Percentiles rank a stretch among this genome's conserved stretches.
phyloP scores from a whole-genome alignment of 2,888 invertebrate genomes.

The Mactromeris polynyma region DNA sequence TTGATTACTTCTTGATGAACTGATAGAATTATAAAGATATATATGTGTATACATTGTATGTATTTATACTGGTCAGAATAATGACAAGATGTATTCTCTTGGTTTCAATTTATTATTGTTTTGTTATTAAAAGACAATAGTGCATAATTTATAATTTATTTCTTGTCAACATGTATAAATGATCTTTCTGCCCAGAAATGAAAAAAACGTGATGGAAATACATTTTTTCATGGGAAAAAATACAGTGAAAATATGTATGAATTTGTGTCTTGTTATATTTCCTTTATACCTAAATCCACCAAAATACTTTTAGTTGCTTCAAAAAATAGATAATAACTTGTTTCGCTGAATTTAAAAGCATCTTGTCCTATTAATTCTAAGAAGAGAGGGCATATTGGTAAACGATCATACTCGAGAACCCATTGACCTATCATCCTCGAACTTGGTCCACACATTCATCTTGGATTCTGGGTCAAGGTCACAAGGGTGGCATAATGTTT shows the following conservation, averaged over 20 bases:
- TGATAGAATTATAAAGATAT: not conserved
- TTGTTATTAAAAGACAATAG: not conserved
- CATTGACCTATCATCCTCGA: too few species aligned
- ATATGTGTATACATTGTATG: not conserved
- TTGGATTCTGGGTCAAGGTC: too few species aligned
- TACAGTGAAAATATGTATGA: not conserved
- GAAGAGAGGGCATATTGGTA: too few species aligned
- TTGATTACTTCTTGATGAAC: not conserved
- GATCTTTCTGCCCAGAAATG: conserved; percentile 28
- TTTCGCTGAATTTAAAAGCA: too few species aligned
- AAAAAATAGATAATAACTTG: too few species aligned
- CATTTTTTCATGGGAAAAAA: conserved; percentile 8
- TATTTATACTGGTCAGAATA: not conserved
- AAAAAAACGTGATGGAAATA: not conserved
- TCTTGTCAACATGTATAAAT: conserved; percentile 6
- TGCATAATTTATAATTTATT: conserved; percentile 24
- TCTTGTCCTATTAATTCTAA: too few species aligned
- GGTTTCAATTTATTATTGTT: not conserved
- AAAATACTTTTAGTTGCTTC: too few species aligned
- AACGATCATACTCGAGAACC: too few species aligned
- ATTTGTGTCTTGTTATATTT: not conserved
- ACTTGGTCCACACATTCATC: too few species aligned
- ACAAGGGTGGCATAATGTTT: too few species aligned
- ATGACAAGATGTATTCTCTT: not conserved
- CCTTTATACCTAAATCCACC: too few species aligned